A percentile compares a stretch with the other conserved stretches of the same genome.
These are phyloP conservation scores for Sebastes paucispinis DNA, from an alignment of 2,797 vertebrate species.

Conservation along the genomic window DNA sequence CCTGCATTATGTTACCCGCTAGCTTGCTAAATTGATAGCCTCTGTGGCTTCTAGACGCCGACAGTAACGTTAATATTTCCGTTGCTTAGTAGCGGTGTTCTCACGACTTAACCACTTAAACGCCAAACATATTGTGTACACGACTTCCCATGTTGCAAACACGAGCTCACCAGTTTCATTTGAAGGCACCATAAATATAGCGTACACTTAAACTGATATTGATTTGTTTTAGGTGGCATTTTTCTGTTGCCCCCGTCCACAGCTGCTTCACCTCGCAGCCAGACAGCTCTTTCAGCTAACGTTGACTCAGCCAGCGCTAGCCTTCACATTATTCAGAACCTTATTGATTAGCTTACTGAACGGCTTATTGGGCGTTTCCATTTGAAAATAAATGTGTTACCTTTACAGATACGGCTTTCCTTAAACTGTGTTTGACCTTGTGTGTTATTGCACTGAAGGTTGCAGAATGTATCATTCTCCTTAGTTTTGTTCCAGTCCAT, in stretches of 20 bases:
- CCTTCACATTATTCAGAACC: neutral
- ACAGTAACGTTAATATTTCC: no score
- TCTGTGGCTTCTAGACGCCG: no score
- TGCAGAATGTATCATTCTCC: constrained; percentile 11
- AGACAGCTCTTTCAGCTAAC: no score
- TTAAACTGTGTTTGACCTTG: constrained; percentile 14
- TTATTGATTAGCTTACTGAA: neutral
- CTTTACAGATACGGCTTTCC: neutral
- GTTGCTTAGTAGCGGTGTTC: no score
- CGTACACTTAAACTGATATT: no score
- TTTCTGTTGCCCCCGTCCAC: neutral
- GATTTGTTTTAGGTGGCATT: neutral
- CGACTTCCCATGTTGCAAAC: no score
- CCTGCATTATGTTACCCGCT: no score
- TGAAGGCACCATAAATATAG: no score
- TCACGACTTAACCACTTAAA: no score
- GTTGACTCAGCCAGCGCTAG: neutral
- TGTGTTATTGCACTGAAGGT: neutral
- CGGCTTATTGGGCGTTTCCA: neutral
- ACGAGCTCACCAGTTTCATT: no score
- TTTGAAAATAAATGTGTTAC: neutral
- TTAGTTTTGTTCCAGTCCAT: constrained; percentile 13
- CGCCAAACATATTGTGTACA: no score
- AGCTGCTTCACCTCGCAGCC: neutral
- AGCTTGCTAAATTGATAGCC: no score